Percentiles rank a stretch among this genome's conserved stretches.
These are phyloP conservation scores for Hydroisotoma schaefferi DNA, from an alignment of 2,888 invertebrate species.

Conservation along the genomic window DNA sequence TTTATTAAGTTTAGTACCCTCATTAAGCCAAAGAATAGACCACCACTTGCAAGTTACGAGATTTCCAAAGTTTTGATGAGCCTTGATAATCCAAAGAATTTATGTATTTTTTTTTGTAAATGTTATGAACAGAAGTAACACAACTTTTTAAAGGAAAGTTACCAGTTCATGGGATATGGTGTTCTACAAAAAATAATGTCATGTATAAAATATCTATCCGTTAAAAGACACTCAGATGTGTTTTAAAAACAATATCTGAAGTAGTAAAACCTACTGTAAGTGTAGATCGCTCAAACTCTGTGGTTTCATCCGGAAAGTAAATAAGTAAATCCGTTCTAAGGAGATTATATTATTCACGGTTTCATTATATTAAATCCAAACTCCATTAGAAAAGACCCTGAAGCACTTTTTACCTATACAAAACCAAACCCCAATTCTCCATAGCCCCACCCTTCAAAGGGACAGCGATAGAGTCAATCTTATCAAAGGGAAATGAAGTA, in stretches of 20 bases:
- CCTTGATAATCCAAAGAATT: not conserved
- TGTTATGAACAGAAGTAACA: no score
- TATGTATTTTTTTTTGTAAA: no score
- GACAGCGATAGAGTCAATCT: not conserved
- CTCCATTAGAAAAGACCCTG: no score
- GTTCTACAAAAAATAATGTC: no score
- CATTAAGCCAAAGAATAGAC: constrained; percentile 11
- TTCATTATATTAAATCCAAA: no score
- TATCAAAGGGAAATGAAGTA: not conserved
- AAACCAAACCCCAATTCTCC: constrained; percentile 26
- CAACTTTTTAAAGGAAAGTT: no score
- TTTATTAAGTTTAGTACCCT: no score
- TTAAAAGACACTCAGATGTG: no score
- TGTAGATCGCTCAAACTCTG: not conserved
- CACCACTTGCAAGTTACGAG: constrained; percentile 21
- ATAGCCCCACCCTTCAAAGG: constrained; percentile 1
- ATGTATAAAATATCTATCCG: not conserved
- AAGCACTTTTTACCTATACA: constrained; percentile 23
- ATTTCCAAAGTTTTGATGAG: constrained; percentile 17
- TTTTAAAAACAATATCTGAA: no score
- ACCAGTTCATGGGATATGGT: no score
- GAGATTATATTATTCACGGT: not conserved
- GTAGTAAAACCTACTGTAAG: not conserved
- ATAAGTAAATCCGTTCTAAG: not conserved
- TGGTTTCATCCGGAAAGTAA: not conserved